Evolutionary conservation across 2,797 vertebrate species (phyloP).

Genomic region (Sternarchorhynchus goeldii): DNA sequence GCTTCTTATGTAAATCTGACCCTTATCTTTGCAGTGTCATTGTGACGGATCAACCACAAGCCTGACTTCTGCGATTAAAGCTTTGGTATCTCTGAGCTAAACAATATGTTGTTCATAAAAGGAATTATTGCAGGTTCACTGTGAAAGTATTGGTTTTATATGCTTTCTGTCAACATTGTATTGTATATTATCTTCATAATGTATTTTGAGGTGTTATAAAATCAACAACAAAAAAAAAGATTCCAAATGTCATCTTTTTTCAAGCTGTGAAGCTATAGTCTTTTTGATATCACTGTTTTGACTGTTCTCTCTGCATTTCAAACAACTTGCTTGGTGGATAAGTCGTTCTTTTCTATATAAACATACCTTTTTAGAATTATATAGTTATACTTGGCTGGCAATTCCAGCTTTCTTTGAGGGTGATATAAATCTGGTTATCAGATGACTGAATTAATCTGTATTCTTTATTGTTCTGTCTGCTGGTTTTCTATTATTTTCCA

Average conservation of each 20-base stretch:
- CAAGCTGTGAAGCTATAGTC: neutral
- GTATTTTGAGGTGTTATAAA: slow-evolving; percentile 33
- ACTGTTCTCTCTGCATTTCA: neutral
- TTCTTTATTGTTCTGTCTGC: neutral
- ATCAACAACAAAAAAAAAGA: neutral
- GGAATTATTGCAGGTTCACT: neutral
- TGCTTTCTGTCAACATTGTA: neutral
- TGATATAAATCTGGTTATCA: slow-evolving; percentile 17
- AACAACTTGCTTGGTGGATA: neutral
- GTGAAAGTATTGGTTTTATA: neutral
- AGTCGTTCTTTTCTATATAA: neutral
- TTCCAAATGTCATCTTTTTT: too few relatives aligned
- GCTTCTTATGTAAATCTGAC: slow-evolving; percentile 32
- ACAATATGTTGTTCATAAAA: slow-evolving; percentile 1
- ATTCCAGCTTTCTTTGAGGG: slow-evolving; percentile 1
- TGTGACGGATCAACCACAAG: neutral
- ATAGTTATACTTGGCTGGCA: neutral
- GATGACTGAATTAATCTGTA: slow-evolving; percentile 5
- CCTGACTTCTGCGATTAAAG: neutral
- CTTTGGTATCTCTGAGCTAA: slow-evolving; percentile 17
- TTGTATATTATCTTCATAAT: slow-evolving; percentile 34
- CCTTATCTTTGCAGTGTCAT: slow-evolving; percentile 3
- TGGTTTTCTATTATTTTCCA: neutral
- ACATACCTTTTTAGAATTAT: slow-evolving; percentile 10
- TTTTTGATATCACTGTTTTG: neutral